Evolutionary conservation across 2,888 invertebrate species (phyloP), one percentile per base, ranked within the genome.

Genomic region (Mycogona germanica): DNA sequence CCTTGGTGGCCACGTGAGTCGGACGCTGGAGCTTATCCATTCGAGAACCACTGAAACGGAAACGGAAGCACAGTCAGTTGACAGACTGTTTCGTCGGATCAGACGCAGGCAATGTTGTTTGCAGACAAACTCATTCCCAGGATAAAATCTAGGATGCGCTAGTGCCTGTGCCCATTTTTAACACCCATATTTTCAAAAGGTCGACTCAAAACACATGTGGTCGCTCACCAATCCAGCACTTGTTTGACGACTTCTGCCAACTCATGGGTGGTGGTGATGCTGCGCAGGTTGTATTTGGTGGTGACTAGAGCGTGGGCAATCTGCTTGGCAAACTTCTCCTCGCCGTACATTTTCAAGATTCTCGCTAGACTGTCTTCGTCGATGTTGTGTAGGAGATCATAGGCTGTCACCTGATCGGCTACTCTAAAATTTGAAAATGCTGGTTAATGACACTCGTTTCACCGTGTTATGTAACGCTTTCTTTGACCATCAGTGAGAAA

Each of bases 311-410:
- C 84, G 64, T 85, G 78, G 0, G 95, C 89, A 59, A 96, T 86
- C 72, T 84, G 83, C 51, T 82, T 83, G 0, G 91, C 84, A 61
- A 79, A 75, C 62, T 83, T 88, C 66, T 96, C 96, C 70, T 92
- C 88, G 0, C 96, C 96, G 66, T 96, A 95, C 47, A 80, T 72
- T 72, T 85, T 88, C n/a, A 96, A 76, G 61, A 96, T 87, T 65
- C 78, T 80, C 47, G 77, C 80, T 7, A 96, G 73, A 67, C 87
- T 85, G 42, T 74, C 73, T 69, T 91, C 91, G 59, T 81, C 79
- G 0, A 84, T 79, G 51, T 78, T 77, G 9, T 86, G 84, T 48
- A 96, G 72, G 2, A 96, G 82, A 70, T 95, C 88, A 38, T 87
- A 82, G 2, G 89, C 96, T 30, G 87, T 88, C 6, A 86, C 81